Evolutionary conservation across 2,888 invertebrate species (phyloP), one percentile per base, ranked within the genome.

Genomic region (Barypeithes pellucidus): DNA sequence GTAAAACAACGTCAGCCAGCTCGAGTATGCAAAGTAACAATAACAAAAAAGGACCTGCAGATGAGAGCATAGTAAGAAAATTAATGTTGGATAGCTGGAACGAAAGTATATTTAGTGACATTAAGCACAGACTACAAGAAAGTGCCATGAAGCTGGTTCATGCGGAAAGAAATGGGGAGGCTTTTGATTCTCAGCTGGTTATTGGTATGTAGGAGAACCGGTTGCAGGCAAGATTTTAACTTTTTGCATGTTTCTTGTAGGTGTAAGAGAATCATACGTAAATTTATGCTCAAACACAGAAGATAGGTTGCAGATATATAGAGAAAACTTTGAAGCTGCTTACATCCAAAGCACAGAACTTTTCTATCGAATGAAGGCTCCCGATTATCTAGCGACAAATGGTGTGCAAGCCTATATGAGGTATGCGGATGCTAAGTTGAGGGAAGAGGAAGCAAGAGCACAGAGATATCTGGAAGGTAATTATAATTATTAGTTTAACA

Each of bases 81-180:
- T 87, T 98, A 75, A 99, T 99, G 99, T 88, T 99, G 76, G 98
- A 98, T 86, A 96, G 95, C 73, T 99, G 99, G 99, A 98, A 99
- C 88, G 94, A 95, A 84, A 95, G 95, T 84, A 99, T 99, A 83
- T 99, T 99, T 87, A 91, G 92, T 85, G 95, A 96, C 85, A 98
- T 99, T 78, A 98, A 98, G 85, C 93, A 95, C 83, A 91, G 96
- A 77, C 88, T 97, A 60, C 96, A 97, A 86, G 94, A 95, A 84
- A 97, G 98, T 79, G 99, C 99, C 2, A 98, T 99, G 97, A 96
- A 97, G 87, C 89, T 99, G 77, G 97, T 99, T 8, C 95, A 97
- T 84, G 94, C 97, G 1, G 99, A 99, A 86, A 90, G 99, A 76
- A 98, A 97, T 86, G 99, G 99, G 1, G 98, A 98, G 87, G 96